phyloP scores from a whole-genome alignment of 2,888 invertebrate species.

The Ischnura elegans region DNA sequence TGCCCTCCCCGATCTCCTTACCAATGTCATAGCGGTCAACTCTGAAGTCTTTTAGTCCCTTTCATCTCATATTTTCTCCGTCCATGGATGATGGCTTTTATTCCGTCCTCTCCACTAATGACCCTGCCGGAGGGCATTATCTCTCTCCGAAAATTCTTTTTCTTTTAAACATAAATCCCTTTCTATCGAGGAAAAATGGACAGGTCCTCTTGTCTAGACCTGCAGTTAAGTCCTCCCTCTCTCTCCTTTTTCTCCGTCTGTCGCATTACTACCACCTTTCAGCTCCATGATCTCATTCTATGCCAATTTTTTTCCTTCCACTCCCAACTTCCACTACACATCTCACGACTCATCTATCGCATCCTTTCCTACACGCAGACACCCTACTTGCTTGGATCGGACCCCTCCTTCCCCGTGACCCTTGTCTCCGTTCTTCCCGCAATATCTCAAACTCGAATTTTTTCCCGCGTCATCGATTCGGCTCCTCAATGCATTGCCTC shows the following conservation, averaged over 20 bases:
- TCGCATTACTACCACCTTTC: background rate
- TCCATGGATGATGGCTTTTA: too few relatives aligned
- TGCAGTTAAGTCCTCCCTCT: background rate
- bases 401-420: background rate
- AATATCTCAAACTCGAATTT: constrained; percentile 8
- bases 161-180: background rate
- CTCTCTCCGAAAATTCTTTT: background rate
- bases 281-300: background rate
- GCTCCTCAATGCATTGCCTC: constrained; percentile 4
- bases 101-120: background rate
- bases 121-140: background rate
- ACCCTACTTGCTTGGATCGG: background rate
- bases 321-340: background rate
- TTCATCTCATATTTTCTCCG: background rate
- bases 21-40: background rate
- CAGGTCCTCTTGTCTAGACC: background rate
- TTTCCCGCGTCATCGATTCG: background rate
- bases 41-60: background rate
- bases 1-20: background rate
- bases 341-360: background rate
- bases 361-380: background rate
- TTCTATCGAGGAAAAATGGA: background rate
- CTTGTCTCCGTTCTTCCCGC: background rate
- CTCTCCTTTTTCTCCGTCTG: too few relatives aligned
- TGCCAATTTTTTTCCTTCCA: constrained; percentile 3